Percentiles rank a stretch among this genome's conserved stretches.
phyloP scores from a whole-genome alignment of 1,140 invertebrate species.

The Danaus melanippus region DNA sequence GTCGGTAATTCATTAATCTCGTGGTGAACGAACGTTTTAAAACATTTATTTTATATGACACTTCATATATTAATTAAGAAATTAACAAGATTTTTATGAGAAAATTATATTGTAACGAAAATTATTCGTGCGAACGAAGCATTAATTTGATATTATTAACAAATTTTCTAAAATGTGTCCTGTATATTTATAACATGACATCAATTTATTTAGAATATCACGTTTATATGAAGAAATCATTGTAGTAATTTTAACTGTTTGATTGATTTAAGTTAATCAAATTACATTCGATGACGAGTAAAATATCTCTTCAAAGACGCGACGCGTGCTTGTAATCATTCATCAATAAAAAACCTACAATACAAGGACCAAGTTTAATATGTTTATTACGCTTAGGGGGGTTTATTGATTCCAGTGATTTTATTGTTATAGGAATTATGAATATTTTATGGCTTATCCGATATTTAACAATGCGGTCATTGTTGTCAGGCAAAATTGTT shows the following conservation, averaged over 20 bases:
- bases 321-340: too few species aligned
- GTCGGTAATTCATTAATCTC: constrained; percentile 39
- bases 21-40: constrained; percentile 30
- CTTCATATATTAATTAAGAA: not conserved
- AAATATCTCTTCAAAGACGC: too few species aligned
- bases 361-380: constrained; percentile 16
- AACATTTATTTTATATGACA: too few species aligned
- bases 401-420: constrained; percentile 33
- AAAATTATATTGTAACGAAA: too few species aligned
- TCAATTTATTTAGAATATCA: too few species aligned
- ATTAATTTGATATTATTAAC: too few species aligned
- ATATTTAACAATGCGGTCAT: constrained; percentile 42
- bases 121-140: too few species aligned
- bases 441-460: constrained; percentile 54
- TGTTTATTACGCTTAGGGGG: constrained; percentile 30
- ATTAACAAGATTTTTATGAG: not conserved
- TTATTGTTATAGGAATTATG: constrained; percentile 49
- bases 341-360: too few species aligned
- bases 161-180: too few species aligned
- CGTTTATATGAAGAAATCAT: too few species aligned
- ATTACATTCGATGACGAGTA: too few species aligned
- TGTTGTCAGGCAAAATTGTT: constrained; percentile 29
- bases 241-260: not conserved
- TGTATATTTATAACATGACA: too few species aligned
- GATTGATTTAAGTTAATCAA: not conserved